Conservation (phyloP, 64 coral and sea anemone species). For the Stichodactyla mertensii region DNA sequence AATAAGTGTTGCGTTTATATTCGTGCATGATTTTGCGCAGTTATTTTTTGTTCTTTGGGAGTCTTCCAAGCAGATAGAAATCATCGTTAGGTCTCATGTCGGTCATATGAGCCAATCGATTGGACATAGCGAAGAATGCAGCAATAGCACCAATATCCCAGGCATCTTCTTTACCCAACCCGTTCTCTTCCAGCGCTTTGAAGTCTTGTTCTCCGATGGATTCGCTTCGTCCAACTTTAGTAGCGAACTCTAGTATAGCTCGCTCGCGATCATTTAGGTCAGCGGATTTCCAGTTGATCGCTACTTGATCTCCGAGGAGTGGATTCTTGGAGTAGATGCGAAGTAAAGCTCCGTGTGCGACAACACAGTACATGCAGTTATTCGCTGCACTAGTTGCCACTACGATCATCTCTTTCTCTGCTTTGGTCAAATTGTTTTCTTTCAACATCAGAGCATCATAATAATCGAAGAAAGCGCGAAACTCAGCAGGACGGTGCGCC, state of each 20-base stretch:
- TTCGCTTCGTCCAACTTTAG: slow-evolving; percentile 60
- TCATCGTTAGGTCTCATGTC: slow-evolving; percentile 87
- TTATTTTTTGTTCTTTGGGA: slow-evolving; percentile 43
- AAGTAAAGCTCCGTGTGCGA: slow-evolving; percentile 80
- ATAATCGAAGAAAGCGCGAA: slow-evolving; percentile 85
- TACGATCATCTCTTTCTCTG: slow-evolving; percentile 89
- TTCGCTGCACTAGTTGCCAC: slow-evolving; percentile 85
- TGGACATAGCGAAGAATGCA: slow-evolving; percentile 86
- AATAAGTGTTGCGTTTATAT: too few relatives aligned
- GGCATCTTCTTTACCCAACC: slow-evolving; percentile 64
- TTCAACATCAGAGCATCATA: slow-evolving; percentile 73
- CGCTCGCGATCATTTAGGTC: slow-evolving; percentile 73
- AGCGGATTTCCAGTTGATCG: slow-evolving; percentile 80
- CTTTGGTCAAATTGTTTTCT: slow-evolving; percentile 79
- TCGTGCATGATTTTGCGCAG: too few relatives aligned
- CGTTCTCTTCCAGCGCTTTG: slow-evolving; percentile 50
- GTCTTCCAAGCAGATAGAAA: slow-evolving; percentile 74
- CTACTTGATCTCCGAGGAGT: slow-evolving; percentile 84
- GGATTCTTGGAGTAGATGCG: slow-evolving; percentile 89
- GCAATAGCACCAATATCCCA: slow-evolving; percentile 95
- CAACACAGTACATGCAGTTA: slow-evolving; percentile 92
- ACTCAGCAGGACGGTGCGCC: slow-evolving; percentile 84
- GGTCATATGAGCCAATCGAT: slow-evolving; percentile 79
- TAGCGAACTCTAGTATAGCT: slow-evolving; percentile 89
- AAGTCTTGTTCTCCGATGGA: slow-evolving; percentile 72